These are phyloP conservation scores for Trisateles emortualis DNA, from an alignment of 2,888 invertebrate genomes.

Conservation along the genomic window DNA sequence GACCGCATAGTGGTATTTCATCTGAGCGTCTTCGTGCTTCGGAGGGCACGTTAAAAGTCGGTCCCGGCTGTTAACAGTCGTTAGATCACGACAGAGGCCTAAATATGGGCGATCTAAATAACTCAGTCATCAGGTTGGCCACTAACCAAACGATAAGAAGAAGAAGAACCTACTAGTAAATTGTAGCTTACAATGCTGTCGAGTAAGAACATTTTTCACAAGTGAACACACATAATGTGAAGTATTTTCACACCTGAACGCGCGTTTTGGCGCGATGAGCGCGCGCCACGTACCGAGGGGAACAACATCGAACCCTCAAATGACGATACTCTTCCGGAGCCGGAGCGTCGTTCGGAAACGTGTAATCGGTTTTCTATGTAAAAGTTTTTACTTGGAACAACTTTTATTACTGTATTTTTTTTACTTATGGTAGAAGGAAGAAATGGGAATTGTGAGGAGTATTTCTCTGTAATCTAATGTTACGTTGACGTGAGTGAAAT, in stretches of 20 bases:
- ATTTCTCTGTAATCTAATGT: too few species aligned
- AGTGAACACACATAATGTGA: background rate
- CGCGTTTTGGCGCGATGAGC: slow-evolving; percentile 9
- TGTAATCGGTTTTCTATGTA: background rate
- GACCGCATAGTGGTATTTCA: too few species aligned
- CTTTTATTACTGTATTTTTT: slow-evolving; percentile 4
- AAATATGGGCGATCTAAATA: too few species aligned
- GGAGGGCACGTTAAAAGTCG: too few species aligned
- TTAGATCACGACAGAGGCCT: too few species aligned
- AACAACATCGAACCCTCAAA: slow-evolving; percentile 23
- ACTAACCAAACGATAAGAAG: too few species aligned
- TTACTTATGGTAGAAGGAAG: background rate
- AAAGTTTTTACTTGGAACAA: background rate
- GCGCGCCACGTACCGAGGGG: slow-evolving; percentile 15
- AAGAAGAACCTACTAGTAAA: too few species aligned
- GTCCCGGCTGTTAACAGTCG: too few species aligned
- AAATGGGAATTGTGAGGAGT: too few species aligned
- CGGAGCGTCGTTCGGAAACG: background rate
- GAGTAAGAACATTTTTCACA: background rate
- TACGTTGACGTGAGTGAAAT: too few species aligned
- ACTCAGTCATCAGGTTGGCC: too few species aligned
- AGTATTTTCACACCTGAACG: slow-evolving; percentile 38
- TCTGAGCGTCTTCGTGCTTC: too few species aligned
- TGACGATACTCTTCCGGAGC: slow-evolving; percentile 14
- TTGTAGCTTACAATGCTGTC: background rate